A percentile compares a stretch with the other conserved stretches of the same genome.
These are phyloP conservation scores for Lophius americanus DNA, from an alignment of 2,797 vertebrate genomes.

Conservation along the genomic window DNA sequence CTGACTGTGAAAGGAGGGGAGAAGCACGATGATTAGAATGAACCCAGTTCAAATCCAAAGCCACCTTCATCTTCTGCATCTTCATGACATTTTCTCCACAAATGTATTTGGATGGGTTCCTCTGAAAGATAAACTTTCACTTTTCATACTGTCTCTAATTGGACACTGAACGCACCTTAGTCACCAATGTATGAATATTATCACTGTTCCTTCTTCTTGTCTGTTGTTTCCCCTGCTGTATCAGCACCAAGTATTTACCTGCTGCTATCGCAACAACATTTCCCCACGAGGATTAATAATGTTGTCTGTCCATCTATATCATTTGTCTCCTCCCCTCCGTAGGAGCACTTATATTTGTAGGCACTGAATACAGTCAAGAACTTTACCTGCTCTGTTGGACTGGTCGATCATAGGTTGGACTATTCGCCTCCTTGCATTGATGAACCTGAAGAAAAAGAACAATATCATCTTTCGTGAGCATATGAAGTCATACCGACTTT, in stretches of 20 bases:
- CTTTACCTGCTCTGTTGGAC: conserved; percentile 97
- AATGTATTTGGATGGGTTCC: too few relatives aligned
- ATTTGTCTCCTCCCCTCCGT: neutral
- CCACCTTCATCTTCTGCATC: neutral
- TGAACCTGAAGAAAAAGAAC: conserved; percentile 86
- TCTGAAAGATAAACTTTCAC: neutral
- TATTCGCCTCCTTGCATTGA: conserved; percentile 97
- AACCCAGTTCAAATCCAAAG: neutral
- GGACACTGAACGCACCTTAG: too few relatives aligned
- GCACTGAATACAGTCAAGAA: neutral
- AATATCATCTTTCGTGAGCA: neutral
- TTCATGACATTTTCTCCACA: neutral
- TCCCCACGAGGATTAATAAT: too few relatives aligned
- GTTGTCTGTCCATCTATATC: too few relatives aligned
- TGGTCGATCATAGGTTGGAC: conserved; percentile 99
- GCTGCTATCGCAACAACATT: too few relatives aligned
- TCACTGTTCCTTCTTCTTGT: too few relatives aligned
- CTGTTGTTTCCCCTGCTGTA: too few relatives aligned
- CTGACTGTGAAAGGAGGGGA: conserved; percentile 83
- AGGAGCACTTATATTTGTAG: neutral
- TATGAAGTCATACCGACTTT: too few relatives aligned
- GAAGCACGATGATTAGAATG: neutral
- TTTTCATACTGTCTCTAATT: neutral
- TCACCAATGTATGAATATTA: too few relatives aligned
- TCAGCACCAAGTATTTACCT: too few relatives aligned